Conservation (phyloP, 2,888 invertebrate genomes). For the Rhorus exstirpatorius region DNA sequence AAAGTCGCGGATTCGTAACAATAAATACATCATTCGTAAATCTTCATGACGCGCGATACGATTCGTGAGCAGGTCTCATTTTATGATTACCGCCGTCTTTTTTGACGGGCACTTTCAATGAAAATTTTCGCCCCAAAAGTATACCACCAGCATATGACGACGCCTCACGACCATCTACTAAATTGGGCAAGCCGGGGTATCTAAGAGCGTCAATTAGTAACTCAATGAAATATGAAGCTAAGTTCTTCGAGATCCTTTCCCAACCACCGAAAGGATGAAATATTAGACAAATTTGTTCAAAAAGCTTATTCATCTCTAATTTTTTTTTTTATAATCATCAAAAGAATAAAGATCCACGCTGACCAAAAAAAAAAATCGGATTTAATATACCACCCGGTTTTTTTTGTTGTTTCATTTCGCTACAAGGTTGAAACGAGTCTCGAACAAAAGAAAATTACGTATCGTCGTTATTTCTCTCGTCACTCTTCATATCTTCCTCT, state of each 20-base stretch:
- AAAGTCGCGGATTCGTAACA: too few relatives aligned
- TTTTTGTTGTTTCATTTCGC: neutral
- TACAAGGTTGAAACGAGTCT: neutral
- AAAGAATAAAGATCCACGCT: neutral
- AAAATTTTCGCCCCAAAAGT: neutral
- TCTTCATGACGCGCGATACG: too few relatives aligned
- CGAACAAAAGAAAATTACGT: constrained; percentile 30
- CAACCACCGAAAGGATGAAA: constrained; percentile 28
- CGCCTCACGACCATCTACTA: neutral
- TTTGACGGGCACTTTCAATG: neutral
- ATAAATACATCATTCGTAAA: too few relatives aligned
- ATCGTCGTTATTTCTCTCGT: constrained; percentile 51
- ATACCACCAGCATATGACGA: too few relatives aligned
- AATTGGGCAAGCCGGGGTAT: neutral
- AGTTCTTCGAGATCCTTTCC: neutral
- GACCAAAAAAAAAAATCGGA: constrained; percentile 2
- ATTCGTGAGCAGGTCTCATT: neutral
- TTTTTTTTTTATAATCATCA: neutral
- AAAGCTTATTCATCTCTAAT: constrained; percentile 32
- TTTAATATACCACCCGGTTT: neutral
- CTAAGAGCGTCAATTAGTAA: neutral
- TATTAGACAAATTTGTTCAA: neutral
- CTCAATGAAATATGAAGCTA: neutral
- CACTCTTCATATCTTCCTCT: neutral
- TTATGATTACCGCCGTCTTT: constrained; percentile 1